These are phyloP conservation scores for Ptyas mucosa DNA, from an alignment of 2,113 vertebrate species.

Conservation along the genomic window DNA sequence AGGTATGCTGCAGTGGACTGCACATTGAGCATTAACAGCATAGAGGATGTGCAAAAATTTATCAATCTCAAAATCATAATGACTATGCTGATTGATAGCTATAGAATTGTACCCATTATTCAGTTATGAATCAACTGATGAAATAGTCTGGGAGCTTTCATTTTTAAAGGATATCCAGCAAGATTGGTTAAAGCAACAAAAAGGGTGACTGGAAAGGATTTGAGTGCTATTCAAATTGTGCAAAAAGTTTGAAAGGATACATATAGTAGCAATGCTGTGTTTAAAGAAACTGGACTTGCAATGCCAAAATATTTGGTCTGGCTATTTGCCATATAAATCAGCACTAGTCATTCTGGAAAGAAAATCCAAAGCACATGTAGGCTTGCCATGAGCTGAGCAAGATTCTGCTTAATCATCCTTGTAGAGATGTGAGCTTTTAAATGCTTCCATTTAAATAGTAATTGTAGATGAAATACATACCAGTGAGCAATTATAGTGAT, in stretches of 20 bases:
- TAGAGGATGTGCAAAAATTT: neutral
- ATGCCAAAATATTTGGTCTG: neutral
- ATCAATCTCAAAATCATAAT: neutral
- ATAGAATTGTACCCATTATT: neutral
- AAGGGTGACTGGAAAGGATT: neutral
- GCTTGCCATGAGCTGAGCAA: neutral
- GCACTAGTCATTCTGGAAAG: neutral
- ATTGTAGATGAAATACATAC: neutral
- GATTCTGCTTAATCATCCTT: neutral
- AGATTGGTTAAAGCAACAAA: neutral
- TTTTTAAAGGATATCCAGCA: neutral
- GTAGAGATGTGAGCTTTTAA: neutral
- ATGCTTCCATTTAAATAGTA: neutral
- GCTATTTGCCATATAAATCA: neutral
- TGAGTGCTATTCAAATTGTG: neutral
- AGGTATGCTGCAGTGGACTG: neutral
- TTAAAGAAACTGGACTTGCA: neutral
- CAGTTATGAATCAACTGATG: neutral
- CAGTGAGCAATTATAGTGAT: neutral
- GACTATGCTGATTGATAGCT: neutral
- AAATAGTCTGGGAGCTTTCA: neutral
- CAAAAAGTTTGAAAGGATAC: neutral
- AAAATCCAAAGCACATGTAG: neutral
- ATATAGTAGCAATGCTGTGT: neutral
- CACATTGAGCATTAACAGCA: neutral